Base-by-base conservation (phyloP, 2,113 vertebrate genomes). In the Anoura caudifer region DNA sequence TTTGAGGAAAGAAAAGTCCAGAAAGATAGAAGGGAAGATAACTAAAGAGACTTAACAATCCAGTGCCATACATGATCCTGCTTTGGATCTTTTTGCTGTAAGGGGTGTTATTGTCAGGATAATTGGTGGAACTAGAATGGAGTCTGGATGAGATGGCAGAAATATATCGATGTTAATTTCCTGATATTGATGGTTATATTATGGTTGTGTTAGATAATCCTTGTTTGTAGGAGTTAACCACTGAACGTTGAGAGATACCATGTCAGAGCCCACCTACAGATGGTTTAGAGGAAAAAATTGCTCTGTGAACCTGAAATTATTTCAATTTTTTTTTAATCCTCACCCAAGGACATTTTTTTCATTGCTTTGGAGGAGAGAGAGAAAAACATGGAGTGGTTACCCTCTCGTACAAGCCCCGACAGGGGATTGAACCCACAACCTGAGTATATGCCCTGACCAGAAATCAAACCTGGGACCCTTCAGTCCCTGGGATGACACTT, bases 271-370 rank as follows among this genome's bases (percentile, higher is more conserved):
- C 47, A 17, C 33, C 94, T 22, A 1, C 41, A 91, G 59, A 85
- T 36, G 19, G 33, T 59, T 87, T n/a, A 13, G 31, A 45, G 28
- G 54, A 4, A 5, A 31, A 81, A 61, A 77, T 47, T 56, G 43
- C 9, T 89, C 65, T 89, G 20, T 72, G 52, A 87, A 73, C 77
- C 43, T 79, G 77, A 93, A 94, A 90, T 81, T 96, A 88, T 86
- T 90, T 87, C 38, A 81, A 0, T 52, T 50, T 76, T 95, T 56
- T 59, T 56, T 28, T 61, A 11, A 61, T 26, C 26, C 59, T 61
- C 59, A 61, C 59, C 59, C 59, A 26, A 61, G 59, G 59, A 61
- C 24, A 61, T 61, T 61, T 26, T 59, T 61, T 61, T 61, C 59
- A 61, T 61, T 61, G 24, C 59, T 61, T 26, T 28, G 59, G 26